Evolutionary conservation across 1,140 invertebrate genomes (phyloP).

Genomic region (Calliphora vicina): DNA sequence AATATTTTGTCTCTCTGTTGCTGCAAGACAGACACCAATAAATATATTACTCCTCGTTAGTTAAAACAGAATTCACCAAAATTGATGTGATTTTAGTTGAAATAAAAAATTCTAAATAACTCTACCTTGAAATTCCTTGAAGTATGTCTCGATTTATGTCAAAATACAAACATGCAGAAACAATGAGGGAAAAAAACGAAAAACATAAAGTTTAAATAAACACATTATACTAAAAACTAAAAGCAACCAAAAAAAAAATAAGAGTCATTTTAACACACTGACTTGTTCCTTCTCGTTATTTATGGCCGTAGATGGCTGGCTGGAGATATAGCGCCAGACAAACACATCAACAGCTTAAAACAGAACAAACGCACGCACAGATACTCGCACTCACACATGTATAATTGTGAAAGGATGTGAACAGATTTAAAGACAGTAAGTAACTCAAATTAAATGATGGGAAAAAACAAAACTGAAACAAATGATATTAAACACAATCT

Average conservation of each 20-base stretch:
- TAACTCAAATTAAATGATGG: conserved; percentile 2
- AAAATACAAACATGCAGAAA: not conserved
- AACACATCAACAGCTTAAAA: conserved; percentile 42
- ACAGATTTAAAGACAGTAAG: not conserved
- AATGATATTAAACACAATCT: not conserved
- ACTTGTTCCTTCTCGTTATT: conserved; percentile 49
- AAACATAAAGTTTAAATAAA: conserved; percentile 10
- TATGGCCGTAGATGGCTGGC: conserved; percentile 55
- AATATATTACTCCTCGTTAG: not conserved
- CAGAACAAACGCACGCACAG: not conserved
- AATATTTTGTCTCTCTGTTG: no score
- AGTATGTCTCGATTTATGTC: conserved; percentile 12
- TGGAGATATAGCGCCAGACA: conserved; percentile 60
- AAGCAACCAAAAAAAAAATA: not conserved
- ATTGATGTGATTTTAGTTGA: not conserved
- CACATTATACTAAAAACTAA: conserved; percentile 12
- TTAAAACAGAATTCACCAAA: not conserved
- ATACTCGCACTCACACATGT: not conserved
- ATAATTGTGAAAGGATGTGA: not conserved
- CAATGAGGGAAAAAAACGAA: not conserved
- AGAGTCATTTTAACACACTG: conserved; percentile 41
- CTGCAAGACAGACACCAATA: no score
- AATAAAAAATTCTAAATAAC: conserved; percentile 14
- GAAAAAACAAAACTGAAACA: not conserved
- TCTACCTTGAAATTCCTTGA: conserved; percentile 10